Conservation (phyloP, 2,888 invertebrate species). For the Pyrochroa serraticornis region DNA sequence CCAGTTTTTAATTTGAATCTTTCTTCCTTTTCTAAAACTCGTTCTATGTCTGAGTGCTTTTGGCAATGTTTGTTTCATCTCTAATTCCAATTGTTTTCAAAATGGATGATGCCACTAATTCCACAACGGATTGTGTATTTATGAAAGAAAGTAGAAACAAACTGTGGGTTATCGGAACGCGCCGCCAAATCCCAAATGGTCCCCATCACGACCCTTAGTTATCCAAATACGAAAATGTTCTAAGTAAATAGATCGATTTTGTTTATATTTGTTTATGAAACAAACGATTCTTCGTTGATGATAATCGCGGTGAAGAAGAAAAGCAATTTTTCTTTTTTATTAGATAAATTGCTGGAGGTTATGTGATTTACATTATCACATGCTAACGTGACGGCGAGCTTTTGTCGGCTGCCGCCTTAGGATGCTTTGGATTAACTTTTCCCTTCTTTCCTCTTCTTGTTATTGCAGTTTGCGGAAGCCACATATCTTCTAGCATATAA, state of each 20-base stretch:
- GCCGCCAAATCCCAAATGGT: constrained; percentile 26
- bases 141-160: constrained; percentile 49
- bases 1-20: no score
- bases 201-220: constrained; percentile 17
- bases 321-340: no score
- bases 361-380: constrained; percentile 34
- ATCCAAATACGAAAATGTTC: constrained; percentile 41
- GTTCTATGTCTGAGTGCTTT: no score
- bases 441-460: constrained; percentile 35
- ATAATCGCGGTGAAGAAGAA: neutral
- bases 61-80: constrained; percentile 15
- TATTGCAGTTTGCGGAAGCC: constrained; percentile 49
- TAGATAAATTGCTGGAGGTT: neutral
- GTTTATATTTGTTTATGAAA: constrained; percentile 43
- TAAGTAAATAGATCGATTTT: constrained; percentile 42
- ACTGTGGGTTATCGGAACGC: constrained; percentile 24
- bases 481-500: constrained; percentile 36
- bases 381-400: constrained; percentile 33
- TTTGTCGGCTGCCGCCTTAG: constrained; percentile 46
- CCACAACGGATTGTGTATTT: constrained; percentile 51
- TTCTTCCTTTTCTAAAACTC: no score
- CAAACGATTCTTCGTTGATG: constrained; percentile 24
- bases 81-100: constrained; percentile 20
- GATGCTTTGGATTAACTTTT: constrained; percentile 43
- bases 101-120: constrained; percentile 41